Percentiles rank a stretch among this genome's conserved stretches.
Conservation (phyloP, 2,888 invertebrate genomes). For the Gerosis bhagava region DNA sequence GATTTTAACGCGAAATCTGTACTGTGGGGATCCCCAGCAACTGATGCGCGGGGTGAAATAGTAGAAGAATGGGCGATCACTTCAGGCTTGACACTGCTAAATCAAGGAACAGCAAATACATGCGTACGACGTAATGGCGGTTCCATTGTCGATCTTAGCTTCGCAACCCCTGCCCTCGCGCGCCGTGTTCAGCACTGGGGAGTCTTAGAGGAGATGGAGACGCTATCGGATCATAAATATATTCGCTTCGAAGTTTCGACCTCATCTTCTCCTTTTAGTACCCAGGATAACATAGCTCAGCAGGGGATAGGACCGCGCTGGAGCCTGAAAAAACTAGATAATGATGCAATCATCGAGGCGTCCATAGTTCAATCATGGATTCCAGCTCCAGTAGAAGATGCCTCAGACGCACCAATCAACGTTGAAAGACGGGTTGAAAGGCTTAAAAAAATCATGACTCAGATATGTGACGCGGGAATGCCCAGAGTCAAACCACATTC, state of each 20-base stretch:
- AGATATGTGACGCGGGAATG: slow-evolving; percentile 31
- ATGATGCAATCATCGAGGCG: slow-evolving; percentile 21
- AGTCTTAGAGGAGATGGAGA: slow-evolving; percentile 4
- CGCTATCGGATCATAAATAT: slow-evolving; percentile 1
- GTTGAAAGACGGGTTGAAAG: slow-evolving; percentile 5
- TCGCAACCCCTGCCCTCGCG: not conserved
- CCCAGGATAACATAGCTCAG: no score
- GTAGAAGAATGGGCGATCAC: not conserved
- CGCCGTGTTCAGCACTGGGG: not conserved
- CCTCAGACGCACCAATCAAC: not conserved
- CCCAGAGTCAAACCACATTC: slow-evolving; percentile 16
- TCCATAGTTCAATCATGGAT: slow-evolving; percentile 27
- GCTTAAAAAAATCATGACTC: slow-evolving; percentile 15
- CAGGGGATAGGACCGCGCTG: slow-evolving; percentile 24
- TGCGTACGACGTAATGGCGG: not conserved
- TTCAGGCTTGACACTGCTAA: not conserved
- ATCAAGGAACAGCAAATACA: not conserved
- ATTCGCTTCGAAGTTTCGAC: not conserved
- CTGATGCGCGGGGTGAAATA: not conserved
- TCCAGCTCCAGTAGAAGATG: no score
- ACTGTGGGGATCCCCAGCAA: no score
- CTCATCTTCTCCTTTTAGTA: no score
- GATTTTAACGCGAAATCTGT: not conserved
- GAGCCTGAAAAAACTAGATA: slow-evolving; percentile 19
- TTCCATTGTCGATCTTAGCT: not conserved